A percentile compares a stretch with the other conserved stretches of the same genome.
Conservation (phyloP, 2,888 invertebrate genomes). For the Drosophila seclusa region DNA sequence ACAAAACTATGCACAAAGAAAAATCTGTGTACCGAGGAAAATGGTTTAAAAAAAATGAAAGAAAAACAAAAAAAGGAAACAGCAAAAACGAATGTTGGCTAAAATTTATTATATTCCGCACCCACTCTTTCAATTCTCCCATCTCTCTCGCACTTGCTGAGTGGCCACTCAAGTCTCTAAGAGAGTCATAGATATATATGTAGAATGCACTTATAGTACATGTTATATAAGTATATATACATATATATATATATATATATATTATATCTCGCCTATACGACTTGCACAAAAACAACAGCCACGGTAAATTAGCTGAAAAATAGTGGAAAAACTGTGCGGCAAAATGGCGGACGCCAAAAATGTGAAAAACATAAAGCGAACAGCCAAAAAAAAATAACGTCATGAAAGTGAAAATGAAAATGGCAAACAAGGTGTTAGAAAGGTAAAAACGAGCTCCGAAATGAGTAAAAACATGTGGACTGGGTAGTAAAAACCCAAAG, state of each 20-base stretch:
- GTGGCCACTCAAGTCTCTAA: slow-evolving; percentile 55
- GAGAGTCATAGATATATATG: slow-evolving; percentile 65
- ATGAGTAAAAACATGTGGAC: slow-evolving; percentile 34
- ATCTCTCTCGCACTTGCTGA: slow-evolving; percentile 30
- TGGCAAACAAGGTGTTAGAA: slow-evolving; percentile 47
- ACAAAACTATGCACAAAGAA: slow-evolving; percentile 62
- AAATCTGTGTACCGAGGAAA: slow-evolving; percentile 51
- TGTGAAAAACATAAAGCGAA: slow-evolving; percentile 47
- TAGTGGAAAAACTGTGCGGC: slow-evolving; percentile 72
- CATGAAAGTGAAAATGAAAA: slow-evolving; percentile 51
- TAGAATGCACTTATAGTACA: slow-evolving; percentile 18
- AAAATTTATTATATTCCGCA: slow-evolving; percentile 73
- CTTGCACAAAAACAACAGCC: slow-evolving; percentile 69
- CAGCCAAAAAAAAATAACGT: slow-evolving; percentile 39
- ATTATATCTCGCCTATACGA: slow-evolving; percentile 8
- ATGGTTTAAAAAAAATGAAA: slow-evolving; percentile 17
- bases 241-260: slow-evolving; percentile 4
- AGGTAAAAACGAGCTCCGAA: slow-evolving; percentile 48
- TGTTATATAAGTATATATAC: slow-evolving; percentile 4
- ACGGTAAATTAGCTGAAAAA: slow-evolving; percentile 76
- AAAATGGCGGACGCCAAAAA: slow-evolving; percentile 75
- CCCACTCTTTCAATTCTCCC: slow-evolving; percentile 40
- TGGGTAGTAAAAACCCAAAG: slow-evolving; percentile 1
- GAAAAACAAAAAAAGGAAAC: slow-evolving; percentile 57
- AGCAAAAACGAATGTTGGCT: slow-evolving; percentile 69